phyloP scores from a whole-genome alignment of 2,113 vertebrate species.

The Pitta sordida region DNA sequence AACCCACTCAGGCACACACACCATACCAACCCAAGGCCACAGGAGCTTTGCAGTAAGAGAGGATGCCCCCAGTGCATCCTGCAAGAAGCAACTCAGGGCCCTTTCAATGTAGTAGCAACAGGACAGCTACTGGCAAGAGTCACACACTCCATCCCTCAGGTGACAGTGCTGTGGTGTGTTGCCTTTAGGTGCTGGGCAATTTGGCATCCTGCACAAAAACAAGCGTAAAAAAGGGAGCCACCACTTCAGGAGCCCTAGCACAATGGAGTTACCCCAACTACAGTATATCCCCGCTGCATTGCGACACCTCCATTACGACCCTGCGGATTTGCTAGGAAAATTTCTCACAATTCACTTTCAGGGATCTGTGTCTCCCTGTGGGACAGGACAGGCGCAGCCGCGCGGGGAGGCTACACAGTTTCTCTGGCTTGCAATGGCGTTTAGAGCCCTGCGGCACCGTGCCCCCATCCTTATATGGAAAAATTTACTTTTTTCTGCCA shows the following conservation, averaged over 20 bases:
- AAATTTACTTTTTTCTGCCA: neutral
- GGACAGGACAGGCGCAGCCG: too few species aligned
- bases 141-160: accelerated
- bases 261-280: neutral
- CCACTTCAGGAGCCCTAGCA: neutral
- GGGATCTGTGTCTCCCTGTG: too few species aligned
- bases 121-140: neutral
- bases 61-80: neutral
- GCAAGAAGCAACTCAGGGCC: neutral
- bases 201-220: slow-evolving; percentile 5
- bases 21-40: neutral
- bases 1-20: neutral
- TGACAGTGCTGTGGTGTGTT: accelerated
- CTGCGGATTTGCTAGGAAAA: too few species aligned
- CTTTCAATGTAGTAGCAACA: neutral
- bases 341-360: too few species aligned
- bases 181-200: neutral
- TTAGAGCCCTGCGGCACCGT: too few species aligned
- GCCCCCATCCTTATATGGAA: too few species aligned
- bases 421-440: too few species aligned
- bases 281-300: too few species aligned
- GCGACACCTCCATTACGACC: too few species aligned
- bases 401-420: too few species aligned
- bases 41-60: neutral
- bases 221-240: neutral